A percentile compares a stretch with the other conserved stretches of the same genome.
These are phyloP conservation scores for Trichopoda pennipes DNA, from an alignment of 2,888 invertebrate genomes.

Conservation along the genomic window DNA sequence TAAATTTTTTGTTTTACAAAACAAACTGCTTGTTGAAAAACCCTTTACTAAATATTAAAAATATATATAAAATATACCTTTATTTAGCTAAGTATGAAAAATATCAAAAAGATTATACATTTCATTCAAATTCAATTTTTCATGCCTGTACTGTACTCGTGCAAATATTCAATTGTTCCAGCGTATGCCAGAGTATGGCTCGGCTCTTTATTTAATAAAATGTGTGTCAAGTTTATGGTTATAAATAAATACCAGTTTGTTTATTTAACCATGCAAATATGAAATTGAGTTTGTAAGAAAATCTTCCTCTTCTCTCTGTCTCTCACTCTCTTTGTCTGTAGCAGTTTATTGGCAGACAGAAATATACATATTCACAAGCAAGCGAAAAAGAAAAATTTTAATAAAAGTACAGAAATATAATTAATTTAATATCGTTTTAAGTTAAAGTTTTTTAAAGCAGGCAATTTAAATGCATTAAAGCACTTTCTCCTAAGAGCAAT, in stretches of 20 bases:
- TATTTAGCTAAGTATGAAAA: no score
- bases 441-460: conserved; percentile 15
- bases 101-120: no score
- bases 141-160: neutral
- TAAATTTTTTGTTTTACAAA: no score
- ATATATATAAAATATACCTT: no score
- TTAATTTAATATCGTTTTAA: neutral
- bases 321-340: neutral
- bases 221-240: conserved; percentile 67
- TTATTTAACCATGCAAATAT: conserved; percentile 52
- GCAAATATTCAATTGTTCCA: conserved; percentile 14
- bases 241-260: conserved; percentile 56
- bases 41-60: no score
- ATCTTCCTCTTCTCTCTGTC: neutral
- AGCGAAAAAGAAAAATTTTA: neutral
- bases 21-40: no score
- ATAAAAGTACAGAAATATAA: neutral
- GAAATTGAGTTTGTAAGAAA: conserved; percentile 36
- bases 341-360: neutral
- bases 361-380: neutral
- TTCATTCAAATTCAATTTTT: no score
- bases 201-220: conserved; percentile 44
- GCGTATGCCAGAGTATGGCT: conserved; percentile 14
- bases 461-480: conserved; percentile 7
- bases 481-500: neutral